These are phyloP conservation scores for Alaudala cheleensis DNA, from an alignment of 2,113 vertebrate species.

Conservation along the genomic window DNA sequence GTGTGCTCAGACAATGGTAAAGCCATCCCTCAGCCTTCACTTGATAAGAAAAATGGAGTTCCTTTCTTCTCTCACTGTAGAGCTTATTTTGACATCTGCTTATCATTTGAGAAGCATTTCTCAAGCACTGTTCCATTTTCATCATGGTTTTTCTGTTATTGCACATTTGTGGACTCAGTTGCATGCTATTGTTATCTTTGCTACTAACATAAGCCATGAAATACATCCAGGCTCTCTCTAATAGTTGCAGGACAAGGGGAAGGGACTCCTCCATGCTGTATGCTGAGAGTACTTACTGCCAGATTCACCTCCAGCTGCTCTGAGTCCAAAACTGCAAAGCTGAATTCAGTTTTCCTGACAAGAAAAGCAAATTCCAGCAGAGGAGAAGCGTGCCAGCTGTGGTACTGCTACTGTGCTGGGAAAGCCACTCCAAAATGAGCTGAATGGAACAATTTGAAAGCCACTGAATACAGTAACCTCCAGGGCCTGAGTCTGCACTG, in stretches of 20 bases:
- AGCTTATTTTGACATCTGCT: conserved; percentile 11
- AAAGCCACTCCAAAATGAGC: conserved; percentile 48
- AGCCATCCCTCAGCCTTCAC: background rate
- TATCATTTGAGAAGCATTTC: background rate
- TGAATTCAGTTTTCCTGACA: conserved; percentile 36
- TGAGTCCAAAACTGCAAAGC: conserved; percentile 17
- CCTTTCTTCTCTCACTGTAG: background rate
- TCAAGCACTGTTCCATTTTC: background rate
- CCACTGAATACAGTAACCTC: background rate
- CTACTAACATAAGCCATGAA: background rate
- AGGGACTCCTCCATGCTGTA: background rate
- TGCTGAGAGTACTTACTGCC: background rate
- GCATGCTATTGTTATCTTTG: background rate
- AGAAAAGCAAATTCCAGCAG: conserved; percentile 54
- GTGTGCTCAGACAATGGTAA: background rate
- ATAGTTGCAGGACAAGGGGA: background rate
- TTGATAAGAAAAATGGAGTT: background rate
- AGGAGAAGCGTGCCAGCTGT: conserved; percentile 8
- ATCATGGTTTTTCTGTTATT: background rate
- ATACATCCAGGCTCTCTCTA: background rate
- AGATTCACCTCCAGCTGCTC: conserved; percentile 39
- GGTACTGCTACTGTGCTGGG: conserved; percentile 59
- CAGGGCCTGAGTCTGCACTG: background rate
- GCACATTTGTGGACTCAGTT: background rate
- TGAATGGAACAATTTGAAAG: conserved; percentile 23